Evolutionary conservation across 2,797 vertebrate species (phyloP), one percentile per base, ranked within the genome.

Genomic region (Chelidonichthys spinosus): DNA sequence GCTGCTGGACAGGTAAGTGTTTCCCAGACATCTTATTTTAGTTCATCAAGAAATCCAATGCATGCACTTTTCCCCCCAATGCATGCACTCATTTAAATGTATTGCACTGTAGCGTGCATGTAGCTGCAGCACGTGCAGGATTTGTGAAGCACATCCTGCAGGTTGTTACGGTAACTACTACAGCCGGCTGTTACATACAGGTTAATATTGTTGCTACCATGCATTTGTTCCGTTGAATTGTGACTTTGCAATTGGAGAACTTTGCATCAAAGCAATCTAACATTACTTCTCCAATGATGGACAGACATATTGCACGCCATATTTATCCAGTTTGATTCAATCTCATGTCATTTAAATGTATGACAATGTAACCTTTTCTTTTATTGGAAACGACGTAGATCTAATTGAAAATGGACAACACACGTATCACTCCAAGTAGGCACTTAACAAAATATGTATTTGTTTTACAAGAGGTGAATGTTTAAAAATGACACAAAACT

Each of bases 1-100:
- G 35, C 69, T 69, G 37, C 61, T 63, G 40, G n/a, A 55, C 40
- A 85, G 87, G 89, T 92, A 78, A 74, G 89, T 42, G 14, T 35
- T 61, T 44, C 50, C 62, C 43, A 67, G 9, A 39, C 2, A 52
- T 64, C 6, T 49, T 36, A 7, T 47, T 60, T 44, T 32, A 14
- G 4, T 58, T 37, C 8, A 63, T 62, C 1, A 43, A 54, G 8
- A 8, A 33, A 43, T 49, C 6, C 0, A 61, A 44, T 60, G 46
- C 4, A 25, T 1, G 52, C n/a, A n/a, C 11, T 49, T 75, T 72
- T 56, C 64, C 36, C 49, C 25, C 25, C 25, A 7, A 37, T 60
- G 54, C 52, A 65, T 76, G 69, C 14, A 63, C 2, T 36, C 6
- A 58, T 44, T 40, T 17, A 50, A 67, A 40, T 47, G 2, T 36